Evolutionary conservation across 2,888 invertebrate genomes (phyloP), one percentile per base, ranked within the genome.

Genomic region (Encarsia formosa): DNA sequence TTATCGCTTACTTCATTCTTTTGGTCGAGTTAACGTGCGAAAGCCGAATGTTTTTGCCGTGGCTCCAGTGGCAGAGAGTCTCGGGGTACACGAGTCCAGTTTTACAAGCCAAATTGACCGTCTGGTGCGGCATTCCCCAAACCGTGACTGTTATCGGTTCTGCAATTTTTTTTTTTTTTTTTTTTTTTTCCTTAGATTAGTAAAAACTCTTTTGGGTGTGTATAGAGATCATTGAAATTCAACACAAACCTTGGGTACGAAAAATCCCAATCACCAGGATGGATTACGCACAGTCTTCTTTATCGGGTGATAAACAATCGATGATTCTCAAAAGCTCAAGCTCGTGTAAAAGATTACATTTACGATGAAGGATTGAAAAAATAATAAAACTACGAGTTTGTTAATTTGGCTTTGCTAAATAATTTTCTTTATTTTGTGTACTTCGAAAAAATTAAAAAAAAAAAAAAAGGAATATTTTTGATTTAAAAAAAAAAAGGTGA

Each of bases 41-140:
- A 1, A 51, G 42, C 2, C 31, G 60, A 24, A 67, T 39, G 16
- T 68, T 61, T 4, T 67, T 61, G 4, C 62, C 62, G 35, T 71
- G 72, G 9, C 63, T 62, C 73, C 73, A 74, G 4, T 65, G 64
- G 43, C 73, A 74, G 24, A 63, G 61, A 13, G 66, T 62, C 31
- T 66, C 60, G n/a, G 59, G 42, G 13, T 61, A 54, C 11, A 61
- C 55, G 15, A 59, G 59, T 44, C 65, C 64, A 41, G 69, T 60
- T 51, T 65, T 69, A 54, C 73, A 74, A 13, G 71, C 71, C 47
- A 74, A 61, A 40, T 64, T 71, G 16, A 71, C 69, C 62, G 64
- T 65, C 52, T 71, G 69, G 61, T 70, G 68, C 24, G 69, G 66
- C 42, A 65, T 61, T 22, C 70, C 64, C 72, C 71, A 73, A 19